A percentile compares a stretch with the other conserved stretches of the same genome.
Conservation (phyloP, 2,888 invertebrate genomes). For the Spisula solida region DNA sequence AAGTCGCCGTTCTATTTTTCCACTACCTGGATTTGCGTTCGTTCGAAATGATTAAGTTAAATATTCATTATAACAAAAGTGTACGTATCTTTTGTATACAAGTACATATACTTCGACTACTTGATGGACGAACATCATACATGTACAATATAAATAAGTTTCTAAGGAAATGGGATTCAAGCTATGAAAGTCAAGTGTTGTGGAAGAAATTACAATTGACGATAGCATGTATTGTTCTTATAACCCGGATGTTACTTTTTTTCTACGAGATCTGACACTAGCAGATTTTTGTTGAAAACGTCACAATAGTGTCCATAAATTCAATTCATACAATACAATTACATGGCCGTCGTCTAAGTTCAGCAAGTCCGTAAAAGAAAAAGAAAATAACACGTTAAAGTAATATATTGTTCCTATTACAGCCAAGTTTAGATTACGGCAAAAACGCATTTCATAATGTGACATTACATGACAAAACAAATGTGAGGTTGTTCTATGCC, state of each 20-base stretch:
- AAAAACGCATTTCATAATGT: slow-evolving; percentile 29
- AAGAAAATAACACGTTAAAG: background rate
- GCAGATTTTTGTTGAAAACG: no score
- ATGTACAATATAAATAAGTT: background rate
- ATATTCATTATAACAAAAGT: no score
- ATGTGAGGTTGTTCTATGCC: slow-evolving; percentile 36
- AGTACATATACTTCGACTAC: no score
- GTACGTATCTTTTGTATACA: no score
- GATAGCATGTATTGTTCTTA: background rate
- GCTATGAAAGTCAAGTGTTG: background rate
- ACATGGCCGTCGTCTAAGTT: background rate
- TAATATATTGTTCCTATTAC: background rate
- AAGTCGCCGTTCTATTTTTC: no score
- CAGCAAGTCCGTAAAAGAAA: background rate
- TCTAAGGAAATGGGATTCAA: background rate
- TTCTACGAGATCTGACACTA: background rate
- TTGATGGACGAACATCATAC: no score
- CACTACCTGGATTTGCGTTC: no score
- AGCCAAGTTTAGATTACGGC: slow-evolving; percentile 31
- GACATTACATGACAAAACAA: slow-evolving; percentile 48
- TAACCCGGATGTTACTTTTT: background rate
- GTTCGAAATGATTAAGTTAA: no score
- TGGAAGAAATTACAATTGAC: background rate
- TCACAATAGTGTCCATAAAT: background rate
- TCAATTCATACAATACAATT: background rate